Conservation (phyloP, 2,888 invertebrate species). For the Hypercompe scribonia region DNA sequence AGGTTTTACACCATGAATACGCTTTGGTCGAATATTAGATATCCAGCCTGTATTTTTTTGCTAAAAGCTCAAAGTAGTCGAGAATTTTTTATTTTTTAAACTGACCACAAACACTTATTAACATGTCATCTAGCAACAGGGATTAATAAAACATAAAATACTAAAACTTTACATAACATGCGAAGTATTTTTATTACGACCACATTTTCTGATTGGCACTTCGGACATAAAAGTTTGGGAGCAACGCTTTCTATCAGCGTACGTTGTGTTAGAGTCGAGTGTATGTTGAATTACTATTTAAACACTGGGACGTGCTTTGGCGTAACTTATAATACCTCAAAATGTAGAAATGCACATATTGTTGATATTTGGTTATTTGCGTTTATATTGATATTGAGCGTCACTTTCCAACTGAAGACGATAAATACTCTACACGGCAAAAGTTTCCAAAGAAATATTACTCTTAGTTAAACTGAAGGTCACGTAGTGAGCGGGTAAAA, state of each 20-base stretch:
- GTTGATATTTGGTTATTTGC: neutral
- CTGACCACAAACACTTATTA: too few relatives aligned
- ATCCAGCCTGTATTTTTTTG: too few relatives aligned
- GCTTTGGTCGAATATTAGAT: too few relatives aligned
- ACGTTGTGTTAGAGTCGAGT: too few relatives aligned
- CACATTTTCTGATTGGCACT: constrained; percentile 1
- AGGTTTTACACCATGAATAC: too few relatives aligned
- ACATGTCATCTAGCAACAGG: too few relatives aligned
- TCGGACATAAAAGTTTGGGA: neutral
- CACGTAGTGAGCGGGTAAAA: neutral
- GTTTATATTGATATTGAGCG: neutral
- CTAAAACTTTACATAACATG: too few relatives aligned
- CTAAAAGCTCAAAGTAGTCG: too few relatives aligned
- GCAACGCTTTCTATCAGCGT: neutral
- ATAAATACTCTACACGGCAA: neutral
- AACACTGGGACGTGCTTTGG: constrained; percentile 16
- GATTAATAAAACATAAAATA: too few relatives aligned
- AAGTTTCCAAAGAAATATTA: neutral
- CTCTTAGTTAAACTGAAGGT: neutral
- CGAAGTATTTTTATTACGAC: neutral
- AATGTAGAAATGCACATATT: constrained; percentile 5
- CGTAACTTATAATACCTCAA: constrained; percentile 2
- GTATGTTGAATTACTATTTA: neutral
- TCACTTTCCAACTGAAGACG: neutral
- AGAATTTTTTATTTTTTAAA: too few relatives aligned